A percentile compares a stretch with the other conserved stretches of the same genome.
Evolutionary conservation across 2,888 invertebrate species (phyloP).

Genomic region (Drosophila anceps): DNA sequence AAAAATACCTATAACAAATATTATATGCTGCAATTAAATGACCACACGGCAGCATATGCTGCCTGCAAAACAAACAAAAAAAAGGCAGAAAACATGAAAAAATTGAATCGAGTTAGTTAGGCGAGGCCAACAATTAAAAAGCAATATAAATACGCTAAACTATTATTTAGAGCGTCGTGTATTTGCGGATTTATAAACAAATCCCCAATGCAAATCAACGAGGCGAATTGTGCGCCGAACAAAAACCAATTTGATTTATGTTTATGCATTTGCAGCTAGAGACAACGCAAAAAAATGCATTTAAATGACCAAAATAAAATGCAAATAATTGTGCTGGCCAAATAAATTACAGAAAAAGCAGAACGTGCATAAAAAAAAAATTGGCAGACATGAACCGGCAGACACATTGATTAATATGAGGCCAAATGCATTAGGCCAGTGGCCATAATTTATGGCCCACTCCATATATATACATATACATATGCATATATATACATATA

Average conservation of each 20-base stretch:
- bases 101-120: slow-evolving; percentile 15
- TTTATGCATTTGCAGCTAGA: slow-evolving; percentile 56
- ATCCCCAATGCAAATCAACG: slow-evolving; percentile 74
- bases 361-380: slow-evolving; percentile 39
- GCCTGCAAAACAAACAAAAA: slow-evolving; percentile 4
- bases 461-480: background rate
- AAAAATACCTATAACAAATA: slow-evolving; percentile 14
- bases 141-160: slow-evolving; percentile 67
- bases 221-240: slow-evolving; percentile 29
- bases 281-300: slow-evolving; percentile 23
- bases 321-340: slow-evolving; percentile 69
- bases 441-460: slow-evolving; percentile 66
- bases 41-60: slow-evolving; percentile 50
- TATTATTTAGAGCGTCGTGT: slow-evolving; percentile 68
- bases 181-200: slow-evolving; percentile 75
- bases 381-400: slow-evolving; percentile 47
- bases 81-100: background rate
- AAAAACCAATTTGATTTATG: slow-evolving; percentile 77
- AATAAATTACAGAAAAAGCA: slow-evolving; percentile 67
- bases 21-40: slow-evolving; percentile 26
- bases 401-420: slow-evolving; percentile 77
- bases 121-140: slow-evolving; percentile 64
- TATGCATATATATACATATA: background rate
- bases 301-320: slow-evolving; percentile 62
- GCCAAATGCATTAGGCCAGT: slow-evolving; percentile 78